Base-by-base conservation (phyloP, 2,888 invertebrate species). In the Drosophila dives region DNA sequence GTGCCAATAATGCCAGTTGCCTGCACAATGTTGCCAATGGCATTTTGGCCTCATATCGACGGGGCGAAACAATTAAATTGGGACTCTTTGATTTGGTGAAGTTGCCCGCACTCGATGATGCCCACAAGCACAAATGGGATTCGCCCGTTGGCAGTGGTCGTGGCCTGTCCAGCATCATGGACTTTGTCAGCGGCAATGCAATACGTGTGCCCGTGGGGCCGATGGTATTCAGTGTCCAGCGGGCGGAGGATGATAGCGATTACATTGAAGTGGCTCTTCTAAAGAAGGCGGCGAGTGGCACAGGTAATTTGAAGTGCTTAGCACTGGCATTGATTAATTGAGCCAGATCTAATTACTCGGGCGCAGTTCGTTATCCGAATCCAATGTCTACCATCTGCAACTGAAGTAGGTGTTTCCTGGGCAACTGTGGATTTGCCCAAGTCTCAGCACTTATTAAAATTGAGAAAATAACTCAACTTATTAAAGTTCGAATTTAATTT, bases 1-100 rank as follows among this genome's bases (percentile, higher is more conserved):
- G 95, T 92, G 94, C 94, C 91, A 95, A 95, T 85, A 95, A 95
- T 91, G 94, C 95, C 38, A 95, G 94, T 72, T 95, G 95, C 82
- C 93, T 95, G 42, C 94, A 94, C 64, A 83, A 92, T 40, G 91
- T 95, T 86, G 93, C 94, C 26, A 93, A 91, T 71, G 93, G 94
- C 75, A 93, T 95, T 58, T 90, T 94, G 66, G 93, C 92, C 80
- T 94, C 94, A 80, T 93, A 95, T 70, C 92, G 94, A 61, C 93
- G 94, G 61, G 94, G 94, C 81, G 94, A 94, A 82, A 93, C 94
- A 60, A 93, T 95, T 69, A 94, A 93, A 81, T 94, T 95, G 88
- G 94, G 95, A 66, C 86, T 94, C 75, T 91, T 95, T 72, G 94
- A 94, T 79, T 93, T 95, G 75, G 94, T 95, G 74, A 94, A 95